phyloP scores from a whole-genome alignment of 2,797 vertebrate species.

The Crocodylus rhombifer region DNA sequence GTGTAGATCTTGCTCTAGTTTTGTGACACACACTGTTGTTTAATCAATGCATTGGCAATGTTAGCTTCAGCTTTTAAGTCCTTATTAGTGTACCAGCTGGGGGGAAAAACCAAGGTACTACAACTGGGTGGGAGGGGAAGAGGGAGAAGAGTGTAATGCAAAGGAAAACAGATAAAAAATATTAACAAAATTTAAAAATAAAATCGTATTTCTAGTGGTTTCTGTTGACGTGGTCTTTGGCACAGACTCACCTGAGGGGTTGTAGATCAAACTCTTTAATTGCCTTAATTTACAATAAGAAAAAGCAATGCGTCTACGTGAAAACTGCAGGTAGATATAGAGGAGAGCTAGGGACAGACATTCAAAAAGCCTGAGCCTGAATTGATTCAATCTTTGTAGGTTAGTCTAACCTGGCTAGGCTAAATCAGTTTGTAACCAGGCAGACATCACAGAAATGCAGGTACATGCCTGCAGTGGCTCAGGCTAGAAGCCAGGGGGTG shows the following conservation, averaged over 20 bases:
- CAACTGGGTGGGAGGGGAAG: neutral
- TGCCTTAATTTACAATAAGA: neutral
- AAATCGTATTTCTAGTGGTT: neutral
- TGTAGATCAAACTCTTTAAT: neutral
- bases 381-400: too few species aligned
- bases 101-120: too few species aligned
- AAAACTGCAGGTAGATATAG: too few species aligned
- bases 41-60: neutral
- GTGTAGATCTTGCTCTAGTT: neutral
- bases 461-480: too few species aligned
- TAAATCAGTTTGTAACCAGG: too few species aligned
- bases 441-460: too few species aligned
- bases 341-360: too few species aligned
- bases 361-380: too few species aligned
- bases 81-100: neutral
- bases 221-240: neutral
- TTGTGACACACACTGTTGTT: accelerated
- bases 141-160: neutral
- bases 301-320: too few species aligned
- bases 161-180: neutral
- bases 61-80: neutral
- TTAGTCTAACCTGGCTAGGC: too few species aligned
- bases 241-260: neutral
- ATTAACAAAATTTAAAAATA: neutral
- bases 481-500: too few species aligned